Evolutionary conservation across 1,140 invertebrate species (phyloP).

Genomic region (Aphelenchoides fujianensis): DNA sequence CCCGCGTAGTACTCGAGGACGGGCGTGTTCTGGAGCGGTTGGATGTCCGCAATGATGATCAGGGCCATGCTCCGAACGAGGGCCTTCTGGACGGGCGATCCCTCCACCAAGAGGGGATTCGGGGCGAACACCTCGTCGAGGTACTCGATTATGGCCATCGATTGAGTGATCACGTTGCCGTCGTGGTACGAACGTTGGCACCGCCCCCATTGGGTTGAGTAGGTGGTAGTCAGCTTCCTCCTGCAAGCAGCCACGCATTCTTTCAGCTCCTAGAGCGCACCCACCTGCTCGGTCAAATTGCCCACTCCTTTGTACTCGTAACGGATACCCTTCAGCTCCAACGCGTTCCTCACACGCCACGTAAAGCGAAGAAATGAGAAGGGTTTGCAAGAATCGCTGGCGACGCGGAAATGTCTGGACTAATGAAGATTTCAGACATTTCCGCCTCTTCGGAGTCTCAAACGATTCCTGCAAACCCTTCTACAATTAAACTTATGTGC

Average conservation of each 20-base stretch:
- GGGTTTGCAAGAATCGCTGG: too few species aligned
- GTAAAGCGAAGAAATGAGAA: too few species aligned
- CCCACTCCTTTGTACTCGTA: slow-evolving; percentile 88
- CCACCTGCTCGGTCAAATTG: slow-evolving; percentile 69
- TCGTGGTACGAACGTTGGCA: slow-evolving; percentile 72
- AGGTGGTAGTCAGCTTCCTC: slow-evolving; percentile 82
- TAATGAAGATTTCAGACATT: too few species aligned
- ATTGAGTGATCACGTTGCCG: slow-evolving; percentile 6
- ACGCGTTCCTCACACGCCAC: slow-evolving; percentile 66
- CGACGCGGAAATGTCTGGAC: too few species aligned
- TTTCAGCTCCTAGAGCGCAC: not conserved
- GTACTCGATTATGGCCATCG: slow-evolving; percentile 25
- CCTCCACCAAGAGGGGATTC: not conserved
- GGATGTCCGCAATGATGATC: slow-evolving; percentile 53
- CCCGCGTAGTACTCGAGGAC: slow-evolving; percentile 72
- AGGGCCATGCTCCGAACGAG: slow-evolving; percentile 21
- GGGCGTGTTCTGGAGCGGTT: slow-evolving; percentile 83
- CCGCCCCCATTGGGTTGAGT: slow-evolving; percentile 87
- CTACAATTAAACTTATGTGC: too few species aligned
- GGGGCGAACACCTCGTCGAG: slow-evolving; percentile 25
- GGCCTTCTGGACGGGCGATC: slow-evolving; percentile 10
- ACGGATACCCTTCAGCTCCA: slow-evolving; percentile 87
- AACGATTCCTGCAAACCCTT: too few species aligned
- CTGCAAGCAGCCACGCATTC: slow-evolving; percentile 69
- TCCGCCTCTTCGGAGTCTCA: too few species aligned